Base-by-base conservation (phyloP, 2,888 invertebrate genomes). In the Pachycephus smyrnensis region DNA sequence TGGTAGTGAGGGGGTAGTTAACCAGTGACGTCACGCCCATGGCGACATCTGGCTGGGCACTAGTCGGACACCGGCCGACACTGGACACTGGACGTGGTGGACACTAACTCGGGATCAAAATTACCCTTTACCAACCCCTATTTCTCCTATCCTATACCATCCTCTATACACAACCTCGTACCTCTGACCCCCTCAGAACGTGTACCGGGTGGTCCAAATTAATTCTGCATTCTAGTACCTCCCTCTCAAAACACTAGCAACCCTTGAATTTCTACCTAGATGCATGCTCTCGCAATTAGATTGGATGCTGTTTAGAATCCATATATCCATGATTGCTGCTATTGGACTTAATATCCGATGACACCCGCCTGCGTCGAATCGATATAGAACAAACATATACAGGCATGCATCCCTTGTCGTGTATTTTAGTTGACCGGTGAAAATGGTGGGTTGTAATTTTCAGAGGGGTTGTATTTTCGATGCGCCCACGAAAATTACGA, bases 21-120 rank as follows among this genome's bases (percentile, higher is more conserved):
- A 90, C 90, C 90, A 90, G 90, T 91, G 91, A 91, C 91, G 91
- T 91, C 91, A 91, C 91, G 91, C 88, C 84, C 87, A 86, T 88
- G 91, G 91, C 87, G 90, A 91, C 91, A 91, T 91, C 91, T 91
- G 90, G 90, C 75, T 73, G 73, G 81, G 82, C 82, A 84, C 81
- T 82, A 82, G 84, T 87, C 87, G 89, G 89, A 89, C 88, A 86
- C 82, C 83, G 86, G 85, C 82, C 79, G 82, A 84, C 84, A 84
- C 84, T 86, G 87, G 84, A 87, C 85, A 85, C 87, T 83, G 84
- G 85, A 86, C 84, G 82, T 79, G 81, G 73, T 83, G 82, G 79
- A 69, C 88, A 84, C 88, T 85, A 88, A 87, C 85, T 88, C 86
- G 80, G 84, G 83, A 88, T 88, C 87, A 87, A 90, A 90, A 90